These are phyloP conservation scores for Siderastrea radians DNA, from an alignment of 92 coral and sea anemone genomes.

Conservation along the genomic window DNA sequence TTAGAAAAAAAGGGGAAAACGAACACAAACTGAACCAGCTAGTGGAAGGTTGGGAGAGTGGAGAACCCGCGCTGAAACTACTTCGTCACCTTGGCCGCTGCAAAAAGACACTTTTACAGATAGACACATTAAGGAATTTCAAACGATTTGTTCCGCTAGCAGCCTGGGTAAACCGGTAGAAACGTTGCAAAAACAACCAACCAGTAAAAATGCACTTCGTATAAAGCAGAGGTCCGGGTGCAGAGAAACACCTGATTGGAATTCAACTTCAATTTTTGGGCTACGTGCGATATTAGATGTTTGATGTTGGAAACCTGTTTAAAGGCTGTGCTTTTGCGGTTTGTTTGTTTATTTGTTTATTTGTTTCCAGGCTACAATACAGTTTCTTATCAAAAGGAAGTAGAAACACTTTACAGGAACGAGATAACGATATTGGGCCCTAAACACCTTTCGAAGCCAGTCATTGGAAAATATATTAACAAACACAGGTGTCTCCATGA, in stretches of 20 bases:
- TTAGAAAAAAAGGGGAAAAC: not conserved
- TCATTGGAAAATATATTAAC: not conserved
- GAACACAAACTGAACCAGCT: too few relatives aligned
- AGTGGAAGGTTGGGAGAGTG: too few relatives aligned
- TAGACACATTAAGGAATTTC: too few relatives aligned
- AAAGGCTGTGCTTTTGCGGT: not conserved
- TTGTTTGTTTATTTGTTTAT: slow-evolving; percentile 20
- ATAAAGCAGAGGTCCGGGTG: not conserved
- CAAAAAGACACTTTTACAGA: too few relatives aligned
- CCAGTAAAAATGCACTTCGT: not conserved
- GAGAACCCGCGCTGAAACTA: too few relatives aligned
- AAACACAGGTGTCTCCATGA: too few relatives aligned
- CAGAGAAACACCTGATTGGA: too few relatives aligned
- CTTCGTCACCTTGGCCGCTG: not conserved
- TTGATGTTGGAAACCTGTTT: too few relatives aligned
- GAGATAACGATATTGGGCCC: not conserved
- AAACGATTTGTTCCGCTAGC: not conserved
- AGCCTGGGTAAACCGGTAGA: too few relatives aligned
- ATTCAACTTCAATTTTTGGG: too few relatives aligned
- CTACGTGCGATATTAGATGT: too few relatives aligned
- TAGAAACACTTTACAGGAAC: not conserved
- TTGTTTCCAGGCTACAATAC: not conserved
- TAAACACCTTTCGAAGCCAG: not conserved
- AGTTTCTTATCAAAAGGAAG: not conserved
- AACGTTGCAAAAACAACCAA: not conserved